Evolutionary conservation across 30 jellyfish, hydroid and myxozoan genomes (phyloP), one percentile per base, ranked within the genome.

Genomic region (Aurelia sp.): DNA sequence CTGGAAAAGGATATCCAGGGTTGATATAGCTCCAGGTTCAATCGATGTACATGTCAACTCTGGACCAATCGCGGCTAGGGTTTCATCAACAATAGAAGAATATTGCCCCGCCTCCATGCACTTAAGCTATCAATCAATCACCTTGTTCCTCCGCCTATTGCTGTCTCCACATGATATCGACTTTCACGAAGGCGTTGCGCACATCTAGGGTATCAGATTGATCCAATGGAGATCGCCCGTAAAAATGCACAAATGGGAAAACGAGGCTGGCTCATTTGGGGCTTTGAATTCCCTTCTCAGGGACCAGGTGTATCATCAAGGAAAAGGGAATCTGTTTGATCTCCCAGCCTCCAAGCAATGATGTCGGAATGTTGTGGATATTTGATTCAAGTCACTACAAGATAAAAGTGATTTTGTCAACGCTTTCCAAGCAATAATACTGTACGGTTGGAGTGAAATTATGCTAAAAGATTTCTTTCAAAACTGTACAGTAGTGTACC

Each of bases 61-160:
- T 77, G 17, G 53, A 48, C 88, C 88, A 80, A 80, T 80, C 82
- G 90, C 57, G 63, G 90, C 69, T 69, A 69, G 35, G 78, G 79
- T 77, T 77, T 77, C 88, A 38, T 51, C 40, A 77, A 77, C 88
- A 77, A 77, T 77, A 61, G 17, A 77, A 40, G 60, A 67, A 19
- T 16, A 38, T 19, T 75, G 95, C 95, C 64, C 95, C 95, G 84
- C 95, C 95, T 75, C 48, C 40, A 19, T 27, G 84, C 85, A 84
- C 93, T 84, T 84, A 51, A 30, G 73, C 78, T 67, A 71, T 86
- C 95, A 86, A 86, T 86, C 95, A 86, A 86, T 74, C 76, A 59
- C 95, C 63, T 77, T 30, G 88, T 41, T 74, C 48, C 84, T 69
- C 91, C 91, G 91, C 91, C 91, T 60, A 30, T 84, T 60, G 10